Evolutionary conservation across 2,888 invertebrate species (phyloP).

Genomic region (Stictocephala bisonia): DNA sequence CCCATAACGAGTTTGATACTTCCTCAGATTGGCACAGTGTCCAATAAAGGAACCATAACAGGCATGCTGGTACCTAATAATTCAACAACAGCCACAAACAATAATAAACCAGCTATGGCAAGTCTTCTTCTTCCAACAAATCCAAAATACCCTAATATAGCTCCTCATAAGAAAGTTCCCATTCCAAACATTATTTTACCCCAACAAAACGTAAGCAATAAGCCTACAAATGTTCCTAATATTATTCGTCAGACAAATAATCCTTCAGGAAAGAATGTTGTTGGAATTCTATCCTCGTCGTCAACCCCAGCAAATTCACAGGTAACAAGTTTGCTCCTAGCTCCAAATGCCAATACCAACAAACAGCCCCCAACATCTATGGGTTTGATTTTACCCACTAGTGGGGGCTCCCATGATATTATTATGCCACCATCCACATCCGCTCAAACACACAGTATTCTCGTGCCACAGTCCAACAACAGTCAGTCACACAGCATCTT

Average conservation of each 20-base stretch:
- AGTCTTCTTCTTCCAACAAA: conserved; percentile 42
- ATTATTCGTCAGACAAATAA: conserved; percentile 42
- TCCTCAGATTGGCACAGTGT: conserved; percentile 10
- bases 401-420: conserved; percentile 4
- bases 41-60: conserved; percentile 41
- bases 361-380: conserved; percentile 16
- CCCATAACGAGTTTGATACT: conserved; percentile 45
- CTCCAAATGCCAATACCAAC: not conserved
- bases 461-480: not conserved
- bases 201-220: conserved; percentile 26
- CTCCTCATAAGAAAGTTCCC: conserved; percentile 33
- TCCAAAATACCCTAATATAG: conserved; percentile 39
- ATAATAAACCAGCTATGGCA: conserved; percentile 18
- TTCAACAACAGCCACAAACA: not conserved
- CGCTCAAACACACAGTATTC: not conserved
- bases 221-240: conserved; percentile 39
- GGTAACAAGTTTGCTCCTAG: conserved; percentile 38
- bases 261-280: not conserved
- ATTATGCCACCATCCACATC: conserved; percentile 17
- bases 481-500: conserved; percentile 10
- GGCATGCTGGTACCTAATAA: conserved; percentile 39
- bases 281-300: conserved; percentile 27
- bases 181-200: conserved; percentile 45
- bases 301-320: conserved; percentile 8
- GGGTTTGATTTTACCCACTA: conserved; percentile 42